Percentiles rank a stretch among this genome's conserved stretches.
Evolutionary conservation across 1,140 invertebrate species (phyloP).

Genomic region (Neodiprion virginianus): DNA sequence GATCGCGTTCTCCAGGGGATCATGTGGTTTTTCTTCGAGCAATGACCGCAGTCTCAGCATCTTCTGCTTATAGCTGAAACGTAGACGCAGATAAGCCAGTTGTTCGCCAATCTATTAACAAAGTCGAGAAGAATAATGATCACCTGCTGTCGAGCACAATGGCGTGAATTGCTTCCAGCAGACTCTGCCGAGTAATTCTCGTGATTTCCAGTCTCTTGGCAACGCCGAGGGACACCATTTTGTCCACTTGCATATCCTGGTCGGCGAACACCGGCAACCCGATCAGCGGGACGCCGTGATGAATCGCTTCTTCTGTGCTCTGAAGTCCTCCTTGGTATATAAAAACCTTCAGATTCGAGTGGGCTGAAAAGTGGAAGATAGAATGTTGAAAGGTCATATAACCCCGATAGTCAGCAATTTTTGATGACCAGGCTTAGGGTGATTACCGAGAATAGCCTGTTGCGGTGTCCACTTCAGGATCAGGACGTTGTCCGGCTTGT

Average conservation of each 20-base stretch:
- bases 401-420: not conserved
- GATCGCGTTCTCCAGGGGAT: conserved; percentile 40
- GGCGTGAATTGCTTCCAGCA: conserved; percentile 33
- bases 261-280: conserved; percentile 42
- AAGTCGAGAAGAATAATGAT: not conserved
- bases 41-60: conserved; percentile 29
- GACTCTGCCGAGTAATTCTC: conserved; percentile 16
- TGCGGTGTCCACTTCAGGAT: conserved; percentile 64
- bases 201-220: conserved; percentile 28
- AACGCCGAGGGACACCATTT: conserved; percentile 36
- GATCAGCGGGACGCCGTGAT: conserved; percentile 65
- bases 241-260: conserved; percentile 33
- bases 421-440: not conserved
- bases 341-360: conserved; percentile 65
- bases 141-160: conserved; percentile 35
- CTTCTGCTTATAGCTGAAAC: conserved; percentile 40
- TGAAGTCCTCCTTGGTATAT: conserved; percentile 70
- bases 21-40: conserved; percentile 40
- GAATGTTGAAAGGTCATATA: not conserved
- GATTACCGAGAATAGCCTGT: conserved; percentile 50
- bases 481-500: conserved; percentile 47
- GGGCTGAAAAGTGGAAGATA: conserved; percentile 46
- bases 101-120: conserved; percentile 17
- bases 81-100: conserved; percentile 8
- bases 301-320: conserved; percentile 66